Base-by-base conservation (phyloP, 2,113 vertebrate genomes). In the Setophaga petechia region DNA sequence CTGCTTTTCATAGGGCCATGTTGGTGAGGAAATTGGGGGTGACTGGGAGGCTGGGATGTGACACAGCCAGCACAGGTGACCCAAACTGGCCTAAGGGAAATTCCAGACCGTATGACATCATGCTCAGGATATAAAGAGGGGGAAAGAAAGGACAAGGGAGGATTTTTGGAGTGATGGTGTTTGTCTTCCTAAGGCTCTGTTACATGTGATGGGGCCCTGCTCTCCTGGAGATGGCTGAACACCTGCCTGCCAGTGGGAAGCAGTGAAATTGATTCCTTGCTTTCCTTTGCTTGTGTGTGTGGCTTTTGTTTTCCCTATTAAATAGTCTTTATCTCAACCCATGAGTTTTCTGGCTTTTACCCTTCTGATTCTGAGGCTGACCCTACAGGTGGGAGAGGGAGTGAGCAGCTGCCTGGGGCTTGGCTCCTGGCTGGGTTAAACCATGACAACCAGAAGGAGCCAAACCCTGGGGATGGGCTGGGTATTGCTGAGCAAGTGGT, bases 1-100 rank as follows among this genome's bases (percentile, higher is more conserved):
- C 62, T 31, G 44, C 52, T 67, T 49, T 17, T 35, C 25, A 7
- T 51, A 35, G 0, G 0, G 25, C 11, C 44, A 35, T 0, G 0
- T 11, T 43, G 21, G 21, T 0, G 0, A 18, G 72, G 72, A 31
- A 44, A 19, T 19, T 18, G 30, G 7, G 66, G 9, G 14, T 49
- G 30, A 2, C 14, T 58, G 35, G 28, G 43, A 33, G n/a, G 23
- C 0, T 49, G 35, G 23, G 24, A 43, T 44, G 30, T 28, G 30
- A 61, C 19, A 51, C 35, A 59, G 44, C 54, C 35, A 43, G 44
- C 19, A 35, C 8, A 22, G 35, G 30, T 61, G 66, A 43, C 31
- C 55, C 55, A 61, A 30, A 35, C 15, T 71, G 44, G 33, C 44
- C 11, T 10, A 43, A 43, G 66, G 54, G 35, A 43, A 15, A 71